Conservation (phyloP, 2,888 invertebrate genomes). For the Stomorhina lunata region DNA sequence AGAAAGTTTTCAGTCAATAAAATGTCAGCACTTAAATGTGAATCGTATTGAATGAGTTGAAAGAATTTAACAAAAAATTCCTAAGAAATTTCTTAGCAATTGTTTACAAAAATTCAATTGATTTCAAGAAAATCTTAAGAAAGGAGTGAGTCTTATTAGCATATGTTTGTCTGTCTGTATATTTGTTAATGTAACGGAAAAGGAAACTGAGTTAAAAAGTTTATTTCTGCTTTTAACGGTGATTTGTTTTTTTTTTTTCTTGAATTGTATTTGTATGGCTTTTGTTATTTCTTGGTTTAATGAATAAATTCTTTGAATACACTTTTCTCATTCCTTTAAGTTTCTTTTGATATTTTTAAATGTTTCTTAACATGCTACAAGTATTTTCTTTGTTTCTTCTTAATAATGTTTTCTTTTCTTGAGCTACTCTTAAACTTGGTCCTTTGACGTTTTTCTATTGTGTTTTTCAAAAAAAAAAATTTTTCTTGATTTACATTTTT, state of each 20-base stretch:
- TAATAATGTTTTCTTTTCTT: neutral
- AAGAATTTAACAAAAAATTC: neutral
- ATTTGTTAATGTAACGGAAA: neutral
- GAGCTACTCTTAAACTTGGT: neutral
- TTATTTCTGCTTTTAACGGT: conserved; percentile 8
- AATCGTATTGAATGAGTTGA: conserved; percentile 30
- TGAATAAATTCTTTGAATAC: neutral
- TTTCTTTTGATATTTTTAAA: conserved; percentile 26
- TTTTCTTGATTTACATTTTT: conserved; percentile 39
- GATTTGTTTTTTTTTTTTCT: neutral
- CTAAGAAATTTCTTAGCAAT: conserved; percentile 6
- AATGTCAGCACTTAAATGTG: conserved; percentile 40
- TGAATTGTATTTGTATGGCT: neutral
- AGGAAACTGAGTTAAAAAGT: neutral
- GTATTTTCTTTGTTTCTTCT: conserved; percentile 20
- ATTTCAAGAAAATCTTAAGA: neutral
- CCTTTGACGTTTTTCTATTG: conserved; percentile 35
- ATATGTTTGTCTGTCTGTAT: neutral
- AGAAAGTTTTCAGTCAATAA: conserved; percentile 32
- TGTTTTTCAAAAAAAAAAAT: neutral
- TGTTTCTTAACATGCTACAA: conserved; percentile 42
- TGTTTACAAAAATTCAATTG: neutral
- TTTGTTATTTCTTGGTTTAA: neutral
- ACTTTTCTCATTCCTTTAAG: neutral
- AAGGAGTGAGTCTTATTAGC: neutral